Evolutionary conservation across 2,797 vertebrate species (phyloP).

Genomic region (Acestrorhynchus altus): DNA sequence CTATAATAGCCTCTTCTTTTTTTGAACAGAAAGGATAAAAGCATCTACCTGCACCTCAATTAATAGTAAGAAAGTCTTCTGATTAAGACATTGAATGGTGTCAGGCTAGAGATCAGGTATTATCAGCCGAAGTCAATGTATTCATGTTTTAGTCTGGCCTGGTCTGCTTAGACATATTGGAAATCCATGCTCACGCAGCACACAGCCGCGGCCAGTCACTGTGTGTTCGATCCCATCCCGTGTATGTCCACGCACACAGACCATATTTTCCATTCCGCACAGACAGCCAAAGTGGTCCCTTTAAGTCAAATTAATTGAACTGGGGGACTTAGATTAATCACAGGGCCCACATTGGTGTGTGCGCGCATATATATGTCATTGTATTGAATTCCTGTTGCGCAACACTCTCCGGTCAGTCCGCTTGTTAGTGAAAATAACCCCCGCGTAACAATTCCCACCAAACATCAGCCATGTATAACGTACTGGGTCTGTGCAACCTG

Average conservation of each 20-base stretch:
- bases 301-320: conserved; percentile 65
- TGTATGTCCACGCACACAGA: conserved; percentile 48
- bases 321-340: conserved; percentile 53
- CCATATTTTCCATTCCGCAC: conserved; percentile 60
- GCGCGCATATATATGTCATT: conserved; percentile 39
- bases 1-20: not conserved
- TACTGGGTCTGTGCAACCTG: not conserved
- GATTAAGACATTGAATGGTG: conserved; percentile 22
- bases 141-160: conserved; percentile 65
- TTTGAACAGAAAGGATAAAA: not conserved
- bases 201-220: conserved; percentile 48
- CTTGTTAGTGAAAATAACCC: conserved; percentile 49
- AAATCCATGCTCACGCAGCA: conserved; percentile 73
- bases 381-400: conserved; percentile 35
- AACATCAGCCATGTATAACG: conserved; percentile 56
- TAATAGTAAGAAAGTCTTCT: not conserved
- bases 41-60: not conserved
- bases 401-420: conserved; percentile 27
- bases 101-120: conserved; percentile 57
- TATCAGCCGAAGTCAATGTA: conserved; percentile 62
- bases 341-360: conserved; percentile 45
- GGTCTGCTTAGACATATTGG: conserved; percentile 70
- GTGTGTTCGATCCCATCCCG: conserved; percentile 60
- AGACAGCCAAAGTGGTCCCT: conserved; percentile 55
- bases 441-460: conserved; percentile 26